Evolutionary conservation across 2,888 invertebrate genomes (phyloP), one percentile per base, ranked within the genome.

Genomic region (Stenodema calcarata): DNA sequence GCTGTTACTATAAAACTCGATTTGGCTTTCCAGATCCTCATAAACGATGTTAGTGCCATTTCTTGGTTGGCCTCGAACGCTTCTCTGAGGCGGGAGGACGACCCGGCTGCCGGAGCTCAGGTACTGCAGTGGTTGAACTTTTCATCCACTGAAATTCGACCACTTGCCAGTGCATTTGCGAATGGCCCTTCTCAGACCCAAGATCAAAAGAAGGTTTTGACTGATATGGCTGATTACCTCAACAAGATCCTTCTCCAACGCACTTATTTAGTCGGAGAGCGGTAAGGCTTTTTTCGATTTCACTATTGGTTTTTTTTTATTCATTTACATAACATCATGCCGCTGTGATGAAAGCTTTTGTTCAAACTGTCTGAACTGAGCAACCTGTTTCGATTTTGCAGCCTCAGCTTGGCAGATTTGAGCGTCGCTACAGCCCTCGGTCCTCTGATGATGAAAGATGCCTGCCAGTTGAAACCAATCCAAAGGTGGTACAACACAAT

Each of bases 401-500:
- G 86, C n/a, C 47, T 86, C 35, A 78, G 54, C 14, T 62, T 86
- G 78, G 86, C 86, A 41, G 86, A 90, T 30, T 89, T 90, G 87
- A 88, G 69, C 70, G 62, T 83, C 6, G 83, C 78, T 27, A 28
- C 28, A 27, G 76, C 78, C 23, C 41, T 89, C 73, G 83, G 89
- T 6, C 87, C 92, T 11, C 54, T 76, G 0, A 79, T 76, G 23
- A 28, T 30, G 0, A 35, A 54, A 9, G 35, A 16, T 18, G 35
- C n/a, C 42, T 84, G 73, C n/a, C 70, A 84, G n/a, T 54, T 28
- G 30, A 30, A 42, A 6, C 86, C 86, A 88, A 88, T 92, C 6
- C 91, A 90, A 16, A 91, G 91, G 84, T 92, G 92, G 92, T 92
- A 92, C 89, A 89, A 89, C 76, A 92, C 91, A 9, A 89, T 92